These are phyloP conservation scores for Mimachlamys varia DNA, from an alignment of 2,888 invertebrate genomes.

Conservation along the genomic window DNA sequence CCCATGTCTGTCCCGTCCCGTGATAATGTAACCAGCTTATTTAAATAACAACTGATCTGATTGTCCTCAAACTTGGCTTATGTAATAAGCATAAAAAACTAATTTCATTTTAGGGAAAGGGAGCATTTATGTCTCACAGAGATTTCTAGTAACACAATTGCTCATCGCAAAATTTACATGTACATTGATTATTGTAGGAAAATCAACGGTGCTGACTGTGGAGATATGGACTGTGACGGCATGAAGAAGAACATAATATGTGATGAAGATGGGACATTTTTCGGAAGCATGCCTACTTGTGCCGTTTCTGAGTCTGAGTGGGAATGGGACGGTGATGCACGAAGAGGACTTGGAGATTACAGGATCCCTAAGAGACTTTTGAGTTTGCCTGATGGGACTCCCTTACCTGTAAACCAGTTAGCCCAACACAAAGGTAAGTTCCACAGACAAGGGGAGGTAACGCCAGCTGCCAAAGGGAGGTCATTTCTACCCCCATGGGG, in stretches of 20 bases:
- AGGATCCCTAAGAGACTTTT: constrained; percentile 75
- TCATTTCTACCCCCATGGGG: too few species aligned
- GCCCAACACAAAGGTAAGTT: constrained; percentile 55
- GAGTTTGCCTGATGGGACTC: constrained; percentile 60
- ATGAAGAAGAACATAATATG: constrained; percentile 70
- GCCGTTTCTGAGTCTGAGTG: constrained; percentile 73
- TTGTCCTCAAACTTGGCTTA: too few species aligned
- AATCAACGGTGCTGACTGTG: constrained; percentile 76
- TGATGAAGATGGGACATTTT: constrained; percentile 72
- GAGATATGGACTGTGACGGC: constrained; percentile 79
- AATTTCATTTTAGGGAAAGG: too few species aligned
- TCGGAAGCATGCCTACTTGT: constrained; percentile 56
- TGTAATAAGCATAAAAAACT: too few species aligned
- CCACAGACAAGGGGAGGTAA: too few species aligned
- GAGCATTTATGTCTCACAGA: too few species aligned
- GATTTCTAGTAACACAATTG: too few species aligned
- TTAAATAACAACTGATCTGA: too few species aligned
- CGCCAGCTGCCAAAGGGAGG: too few species aligned
- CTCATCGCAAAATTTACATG: too few species aligned
- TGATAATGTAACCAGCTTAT: too few species aligned
- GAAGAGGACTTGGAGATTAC: constrained; percentile 77
- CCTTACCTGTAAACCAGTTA: constrained; percentile 41
- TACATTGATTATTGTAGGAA: constrained; percentile 52
- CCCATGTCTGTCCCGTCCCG: too few species aligned
- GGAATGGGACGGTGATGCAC: constrained; percentile 69